Evolutionary conservation across 1,140 invertebrate species (phyloP).

Genomic region (Archivesica marissinica): DNA sequence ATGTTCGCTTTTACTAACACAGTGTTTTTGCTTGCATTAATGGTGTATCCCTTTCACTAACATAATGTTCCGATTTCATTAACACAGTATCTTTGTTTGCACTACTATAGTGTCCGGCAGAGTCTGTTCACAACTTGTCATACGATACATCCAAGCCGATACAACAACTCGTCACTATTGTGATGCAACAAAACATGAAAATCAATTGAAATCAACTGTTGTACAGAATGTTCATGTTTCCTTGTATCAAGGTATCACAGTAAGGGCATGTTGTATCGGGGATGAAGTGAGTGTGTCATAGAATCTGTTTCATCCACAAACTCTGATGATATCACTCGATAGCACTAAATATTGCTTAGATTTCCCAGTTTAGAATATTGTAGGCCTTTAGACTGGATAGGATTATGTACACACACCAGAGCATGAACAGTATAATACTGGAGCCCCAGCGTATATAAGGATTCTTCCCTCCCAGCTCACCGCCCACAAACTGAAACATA

Average conservation of each 20-base stretch:
- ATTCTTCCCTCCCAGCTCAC: conserved; percentile 79
- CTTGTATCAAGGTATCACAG: background rate
- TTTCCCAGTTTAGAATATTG: conserved; percentile 66
- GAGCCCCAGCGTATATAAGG: conserved; percentile 76
- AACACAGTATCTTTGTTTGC: too few relatives aligned
- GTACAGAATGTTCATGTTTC: too few relatives aligned
- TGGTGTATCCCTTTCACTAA: too few relatives aligned
- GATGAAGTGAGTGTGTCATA: background rate
- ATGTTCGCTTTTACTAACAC: too few relatives aligned
- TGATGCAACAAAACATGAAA: background rate
- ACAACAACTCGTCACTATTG: too few relatives aligned
- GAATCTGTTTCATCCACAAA: background rate
- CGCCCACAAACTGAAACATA: conserved; percentile 77
- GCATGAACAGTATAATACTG: conserved; percentile 81
- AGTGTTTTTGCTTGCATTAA: too few relatives aligned
- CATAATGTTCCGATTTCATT: too few relatives aligned
- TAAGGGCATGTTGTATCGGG: background rate
- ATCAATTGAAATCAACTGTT: background rate
- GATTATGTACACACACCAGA: conserved; percentile 86
- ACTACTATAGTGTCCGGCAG: too few relatives aligned
- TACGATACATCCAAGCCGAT: too few relatives aligned
- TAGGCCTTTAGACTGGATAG: conserved; percentile 85
- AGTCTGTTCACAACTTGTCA: too few relatives aligned
- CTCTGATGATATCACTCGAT: background rate
- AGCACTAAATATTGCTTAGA: conserved; percentile 38